Conservation (phyloP, 1,140 invertebrate genomes). For the Dufourea novaeangliae region DNA sequence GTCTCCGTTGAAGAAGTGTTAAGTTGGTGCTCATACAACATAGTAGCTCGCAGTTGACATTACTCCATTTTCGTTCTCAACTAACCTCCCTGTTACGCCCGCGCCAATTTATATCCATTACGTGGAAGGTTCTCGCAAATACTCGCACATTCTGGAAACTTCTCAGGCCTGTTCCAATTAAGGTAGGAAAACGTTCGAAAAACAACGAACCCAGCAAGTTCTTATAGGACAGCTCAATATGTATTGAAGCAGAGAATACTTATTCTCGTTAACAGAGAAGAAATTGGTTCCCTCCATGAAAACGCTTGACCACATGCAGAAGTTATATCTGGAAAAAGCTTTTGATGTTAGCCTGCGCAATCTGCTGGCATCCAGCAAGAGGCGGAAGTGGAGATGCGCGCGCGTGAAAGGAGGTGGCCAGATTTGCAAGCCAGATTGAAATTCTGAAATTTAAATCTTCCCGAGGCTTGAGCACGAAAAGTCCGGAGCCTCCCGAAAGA, state of each 20-base stretch:
- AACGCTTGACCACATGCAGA: conserved; percentile 6
- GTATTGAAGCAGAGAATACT: background rate
- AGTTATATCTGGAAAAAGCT: conserved; percentile 63
- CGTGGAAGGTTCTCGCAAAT: too few species aligned
- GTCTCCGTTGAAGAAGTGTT: too few species aligned
- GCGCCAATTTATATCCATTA: too few species aligned
- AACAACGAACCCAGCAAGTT: too few species aligned
- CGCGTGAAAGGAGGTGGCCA: conserved; percentile 43
- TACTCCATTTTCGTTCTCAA: too few species aligned
- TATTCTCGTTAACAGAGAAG: conserved; percentile 4
- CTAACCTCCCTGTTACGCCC: too few species aligned
- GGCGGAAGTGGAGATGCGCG: conserved; percentile 53
- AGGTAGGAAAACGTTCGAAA: too few species aligned
- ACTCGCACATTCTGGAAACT: too few species aligned
- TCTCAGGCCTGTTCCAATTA: too few species aligned
- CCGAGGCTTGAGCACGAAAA: conserved; percentile 72
- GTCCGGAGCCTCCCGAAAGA: conserved; percentile 53
- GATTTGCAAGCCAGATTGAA: conserved; percentile 79
- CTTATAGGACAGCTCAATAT: too few species aligned
- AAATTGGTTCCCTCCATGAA: background rate
- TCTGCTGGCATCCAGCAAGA: conserved; percentile 58
- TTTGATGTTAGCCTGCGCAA: conserved; percentile 73
- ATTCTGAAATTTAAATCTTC: conserved; percentile 79
- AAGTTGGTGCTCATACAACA: too few species aligned
- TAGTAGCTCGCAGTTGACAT: too few species aligned